phyloP scores from a whole-genome alignment of 2,113 vertebrate genomes.

The Podilymbus podiceps region DNA sequence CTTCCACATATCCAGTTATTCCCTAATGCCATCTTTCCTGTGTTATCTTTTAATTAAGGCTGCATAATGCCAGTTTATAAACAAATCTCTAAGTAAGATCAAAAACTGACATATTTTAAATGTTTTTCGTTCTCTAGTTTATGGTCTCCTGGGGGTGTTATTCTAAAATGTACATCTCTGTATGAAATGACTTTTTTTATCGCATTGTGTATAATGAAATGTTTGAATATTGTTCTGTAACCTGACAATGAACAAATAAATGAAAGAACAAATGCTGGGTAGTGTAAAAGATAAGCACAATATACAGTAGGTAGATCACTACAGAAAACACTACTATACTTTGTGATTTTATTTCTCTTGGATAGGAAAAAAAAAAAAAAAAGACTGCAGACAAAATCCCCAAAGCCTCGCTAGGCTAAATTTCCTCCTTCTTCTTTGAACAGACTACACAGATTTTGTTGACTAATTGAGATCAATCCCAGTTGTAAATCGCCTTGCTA shows the following conservation, averaged over 20 bases:
- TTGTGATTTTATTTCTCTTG: constrained; percentile 58
- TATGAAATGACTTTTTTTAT: constrained; percentile 65
- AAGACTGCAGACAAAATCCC: constrained; percentile 74
- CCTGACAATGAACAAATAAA: constrained; percentile 74
- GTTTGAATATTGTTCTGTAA: constrained; percentile 75
- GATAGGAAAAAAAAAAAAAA: constrained; percentile 42
- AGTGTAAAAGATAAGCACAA: neutral
- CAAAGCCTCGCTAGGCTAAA: constrained; percentile 79
- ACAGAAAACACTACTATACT: constrained; percentile 36
- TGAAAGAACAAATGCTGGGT: constrained; percentile 62
- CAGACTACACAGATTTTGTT: constrained; percentile 84
- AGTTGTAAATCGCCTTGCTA: constrained; percentile 82
- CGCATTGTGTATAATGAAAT: constrained; percentile 57
- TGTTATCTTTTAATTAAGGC: constrained; percentile 76
- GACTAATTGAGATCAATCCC: constrained; percentile 90
- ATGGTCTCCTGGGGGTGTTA: constrained; percentile 63
- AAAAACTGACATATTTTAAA: constrained; percentile 74
- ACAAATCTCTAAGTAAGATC: constrained; percentile 74
- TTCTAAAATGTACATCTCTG: constrained; percentile 68
- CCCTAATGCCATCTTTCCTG: constrained; percentile 57
- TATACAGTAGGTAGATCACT: constrained; percentile 8
- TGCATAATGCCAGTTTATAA: constrained; percentile 76
- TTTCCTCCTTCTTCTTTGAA: constrained; percentile 81
- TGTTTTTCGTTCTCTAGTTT: constrained; percentile 70
- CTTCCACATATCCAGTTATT: constrained; percentile 37